Percentiles rank a stretch among this genome's conserved stretches.
Evolutionary conservation across 2,888 invertebrate genomes (phyloP).

Genomic region (Brenthis hecate): DNA sequence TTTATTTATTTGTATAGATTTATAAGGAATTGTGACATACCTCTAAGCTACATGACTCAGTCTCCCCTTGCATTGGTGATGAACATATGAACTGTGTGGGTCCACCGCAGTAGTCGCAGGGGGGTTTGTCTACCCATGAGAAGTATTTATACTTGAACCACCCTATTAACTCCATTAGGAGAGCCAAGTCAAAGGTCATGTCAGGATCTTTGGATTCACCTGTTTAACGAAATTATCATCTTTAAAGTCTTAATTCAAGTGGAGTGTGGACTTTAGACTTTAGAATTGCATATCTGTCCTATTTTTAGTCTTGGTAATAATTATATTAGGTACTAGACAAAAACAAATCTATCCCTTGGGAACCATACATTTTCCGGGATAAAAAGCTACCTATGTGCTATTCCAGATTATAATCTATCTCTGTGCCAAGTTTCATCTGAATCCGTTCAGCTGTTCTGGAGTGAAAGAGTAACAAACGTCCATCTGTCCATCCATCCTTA

Average conservation of each 20-base stretch:
- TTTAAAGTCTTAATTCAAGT: too few relatives aligned
- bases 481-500: too few relatives aligned
- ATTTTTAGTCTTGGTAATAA: too few relatives aligned
- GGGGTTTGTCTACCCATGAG: constrained; percentile 91
- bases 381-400: too few relatives aligned
- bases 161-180: constrained; percentile 88
- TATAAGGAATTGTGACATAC: constrained; percentile 56
- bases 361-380: too few relatives aligned
- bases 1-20: background rate
- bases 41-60: constrained; percentile 83
- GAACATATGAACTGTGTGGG: constrained; percentile 70
- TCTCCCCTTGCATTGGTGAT: constrained; percentile 62
- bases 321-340: background rate
- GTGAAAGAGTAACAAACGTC: too few relatives aligned
- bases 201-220: constrained; percentile 66
- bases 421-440: too few relatives aligned
- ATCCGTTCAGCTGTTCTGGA: too few relatives aligned
- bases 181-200: constrained; percentile 85
- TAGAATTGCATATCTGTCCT: too few relatives aligned
- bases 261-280: too few relatives aligned
- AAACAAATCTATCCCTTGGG: too few relatives aligned
- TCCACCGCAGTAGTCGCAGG: constrained; percentile 87
- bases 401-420: too few relatives aligned
- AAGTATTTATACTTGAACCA: constrained; percentile 98
- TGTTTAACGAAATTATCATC: constrained; percentile 18